Conservation (phyloP, 2,113 vertebrate genomes). For the Alethe diademata region DNA sequence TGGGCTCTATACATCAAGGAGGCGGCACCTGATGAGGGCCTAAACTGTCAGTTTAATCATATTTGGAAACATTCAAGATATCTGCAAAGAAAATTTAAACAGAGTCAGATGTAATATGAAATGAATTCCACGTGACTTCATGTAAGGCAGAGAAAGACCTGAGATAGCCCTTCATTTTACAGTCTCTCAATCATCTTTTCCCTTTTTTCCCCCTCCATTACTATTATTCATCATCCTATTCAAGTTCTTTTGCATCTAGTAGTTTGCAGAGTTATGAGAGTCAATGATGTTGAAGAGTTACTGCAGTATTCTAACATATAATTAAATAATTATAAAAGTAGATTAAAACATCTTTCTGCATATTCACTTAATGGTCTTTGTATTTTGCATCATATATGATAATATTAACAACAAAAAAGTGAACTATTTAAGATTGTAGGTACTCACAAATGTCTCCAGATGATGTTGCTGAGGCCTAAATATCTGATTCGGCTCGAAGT, state of each 20-base stretch:
- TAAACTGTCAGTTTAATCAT: slow-evolving; percentile 33
- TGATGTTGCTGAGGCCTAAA: neutral
- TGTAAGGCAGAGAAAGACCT: neutral
- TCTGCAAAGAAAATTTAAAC: slow-evolving; percentile 42
- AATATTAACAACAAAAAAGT: neutral
- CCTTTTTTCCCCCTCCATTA: accelerated
- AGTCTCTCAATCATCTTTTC: slow-evolving; percentile 15
- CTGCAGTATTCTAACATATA: neutral
- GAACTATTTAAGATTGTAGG: neutral
- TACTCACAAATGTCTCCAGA: neutral
- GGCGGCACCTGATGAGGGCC: neutral
- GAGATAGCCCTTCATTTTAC: neutral
- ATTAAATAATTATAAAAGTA: neutral
- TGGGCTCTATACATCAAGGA: neutral
- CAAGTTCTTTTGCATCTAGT: neutral
- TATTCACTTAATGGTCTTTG: neutral
- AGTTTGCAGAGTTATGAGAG: neutral
- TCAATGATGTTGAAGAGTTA: neutral
- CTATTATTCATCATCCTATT: neutral
- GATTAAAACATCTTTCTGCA: neutral
- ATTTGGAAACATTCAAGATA: slow-evolving; percentile 19
- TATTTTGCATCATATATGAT: neutral
- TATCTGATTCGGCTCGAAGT: neutral
- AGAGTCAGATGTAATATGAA: slow-evolving; percentile 17
- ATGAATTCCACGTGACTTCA: slow-evolving; percentile 15